These are phyloP conservation scores for Coelinius sp. DNA, from an alignment of 2,888 invertebrate species.

Conservation along the genomic window DNA sequence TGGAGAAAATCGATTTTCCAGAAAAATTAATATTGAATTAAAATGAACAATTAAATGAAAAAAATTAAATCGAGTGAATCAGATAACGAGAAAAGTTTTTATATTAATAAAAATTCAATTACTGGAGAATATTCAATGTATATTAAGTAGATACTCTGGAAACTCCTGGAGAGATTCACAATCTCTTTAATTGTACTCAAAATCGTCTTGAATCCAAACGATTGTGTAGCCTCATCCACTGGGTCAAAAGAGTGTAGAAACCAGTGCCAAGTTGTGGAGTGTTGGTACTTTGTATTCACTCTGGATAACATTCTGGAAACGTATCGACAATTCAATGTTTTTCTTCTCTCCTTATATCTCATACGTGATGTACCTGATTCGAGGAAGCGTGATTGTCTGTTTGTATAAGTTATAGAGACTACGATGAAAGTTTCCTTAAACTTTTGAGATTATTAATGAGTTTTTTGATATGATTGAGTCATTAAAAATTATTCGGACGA, in stretches of 20 bases:
- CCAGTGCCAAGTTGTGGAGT: slow-evolving; percentile 23
- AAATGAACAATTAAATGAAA: background rate
- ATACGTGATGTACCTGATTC: slow-evolving; percentile 38
- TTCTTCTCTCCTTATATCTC: slow-evolving; percentile 16
- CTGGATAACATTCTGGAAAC: slow-evolving; percentile 25
- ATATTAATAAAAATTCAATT: background rate
- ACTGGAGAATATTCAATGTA: background rate
- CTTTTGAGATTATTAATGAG: background rate
- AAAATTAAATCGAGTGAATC: background rate
- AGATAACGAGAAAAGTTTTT: background rate
- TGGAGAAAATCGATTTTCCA: too few species aligned
- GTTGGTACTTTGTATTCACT: slow-evolving; percentile 40
- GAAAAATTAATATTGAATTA: background rate
- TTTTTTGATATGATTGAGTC: background rate
- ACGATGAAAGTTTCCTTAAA: background rate
- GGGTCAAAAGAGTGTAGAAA: slow-evolving; percentile 7
- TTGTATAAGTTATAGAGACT: background rate
- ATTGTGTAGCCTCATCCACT: slow-evolving; percentile 25
- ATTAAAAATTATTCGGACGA: background rate
- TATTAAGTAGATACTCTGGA: background rate
- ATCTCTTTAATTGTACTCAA: slow-evolving; percentile 13
- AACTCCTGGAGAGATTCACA: background rate
- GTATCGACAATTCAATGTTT: slow-evolving; percentile 8
- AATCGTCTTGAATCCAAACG: background rate
- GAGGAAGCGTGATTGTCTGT: background rate